These are phyloP conservation scores for Pentamera pediparva DNA, from an alignment of 53 echinoderm and acorn worm species.

Conservation along the genomic window DNA sequence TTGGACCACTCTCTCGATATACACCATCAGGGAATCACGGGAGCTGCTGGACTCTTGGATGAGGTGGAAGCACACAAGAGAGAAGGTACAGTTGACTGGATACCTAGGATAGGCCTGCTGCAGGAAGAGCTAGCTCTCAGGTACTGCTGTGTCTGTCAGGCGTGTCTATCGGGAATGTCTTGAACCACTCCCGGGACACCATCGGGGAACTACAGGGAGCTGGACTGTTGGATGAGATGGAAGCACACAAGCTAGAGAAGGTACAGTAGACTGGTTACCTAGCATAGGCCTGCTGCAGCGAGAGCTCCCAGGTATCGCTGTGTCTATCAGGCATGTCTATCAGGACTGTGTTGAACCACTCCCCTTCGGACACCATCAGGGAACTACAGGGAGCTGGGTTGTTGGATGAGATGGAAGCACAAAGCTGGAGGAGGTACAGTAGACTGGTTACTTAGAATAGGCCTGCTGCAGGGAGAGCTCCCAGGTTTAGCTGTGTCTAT, in stretches of 20 bases:
- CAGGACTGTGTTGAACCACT: slow-evolving; percentile 86
- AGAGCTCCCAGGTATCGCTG: slow-evolving; percentile 89
- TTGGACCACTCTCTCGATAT: too few relatives aligned
- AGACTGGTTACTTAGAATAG: too few relatives aligned
- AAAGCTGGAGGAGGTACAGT: too few relatives aligned
- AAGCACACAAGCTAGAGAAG: slow-evolving; percentile 88
- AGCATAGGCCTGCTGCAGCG: slow-evolving; percentile 67
- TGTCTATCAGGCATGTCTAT: slow-evolving; percentile 87
- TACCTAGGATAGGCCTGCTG: slow-evolving; percentile 75
- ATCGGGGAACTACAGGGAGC: slow-evolving; percentile 92
- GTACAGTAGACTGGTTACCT: neutral
- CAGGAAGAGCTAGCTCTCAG: slow-evolving; percentile 89
- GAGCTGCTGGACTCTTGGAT: too few relatives aligned
- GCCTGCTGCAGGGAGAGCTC: slow-evolving; percentile 71
- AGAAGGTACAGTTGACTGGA: too few relatives aligned
- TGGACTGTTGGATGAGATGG: slow-evolving; percentile 84
- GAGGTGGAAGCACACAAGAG: too few relatives aligned
- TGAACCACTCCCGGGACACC: slow-evolving; percentile 90
- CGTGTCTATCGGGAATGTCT: slow-evolving; percentile 80
- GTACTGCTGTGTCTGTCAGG: slow-evolving; percentile 94
- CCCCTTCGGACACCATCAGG: slow-evolving; percentile 78
- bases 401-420: slow-evolving; percentile 87
- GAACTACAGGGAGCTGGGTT: slow-evolving; percentile 94
- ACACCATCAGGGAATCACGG: too few relatives aligned
- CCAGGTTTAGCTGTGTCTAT: slow-evolving; percentile 94